Conservation (phyloP, 2,888 invertebrate genomes). For the Xanthia togata region DNA sequence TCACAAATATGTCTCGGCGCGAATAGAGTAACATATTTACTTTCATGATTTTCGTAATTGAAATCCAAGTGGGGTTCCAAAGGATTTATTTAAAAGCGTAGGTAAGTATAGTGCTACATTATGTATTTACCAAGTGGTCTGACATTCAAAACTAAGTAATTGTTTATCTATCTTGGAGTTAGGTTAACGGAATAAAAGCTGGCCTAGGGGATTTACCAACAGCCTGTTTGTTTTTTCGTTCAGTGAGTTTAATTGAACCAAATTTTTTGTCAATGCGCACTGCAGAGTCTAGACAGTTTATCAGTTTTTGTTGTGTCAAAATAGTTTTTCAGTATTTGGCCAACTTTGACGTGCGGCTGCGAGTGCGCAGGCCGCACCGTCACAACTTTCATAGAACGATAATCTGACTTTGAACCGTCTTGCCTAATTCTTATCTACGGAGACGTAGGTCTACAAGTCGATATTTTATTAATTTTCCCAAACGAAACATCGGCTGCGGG, state of each 20-base stretch:
- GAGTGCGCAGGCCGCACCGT: no score
- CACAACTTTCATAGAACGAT: background rate
- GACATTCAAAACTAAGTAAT: conserved; percentile 18
- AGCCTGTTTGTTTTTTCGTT: background rate
- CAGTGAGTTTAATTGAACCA: no score
- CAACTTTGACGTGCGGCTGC: background rate
- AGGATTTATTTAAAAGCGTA: conserved; percentile 24
- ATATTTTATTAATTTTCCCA: background rate
- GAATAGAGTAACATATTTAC: conserved; percentile 29
- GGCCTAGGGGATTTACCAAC: no score
- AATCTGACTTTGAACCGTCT: background rate
- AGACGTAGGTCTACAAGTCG: background rate
- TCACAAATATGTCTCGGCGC: conserved; percentile 37
- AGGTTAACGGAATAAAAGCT: background rate
- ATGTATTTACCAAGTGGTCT: conserved; percentile 21
- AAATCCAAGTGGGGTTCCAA: conserved; percentile 36
- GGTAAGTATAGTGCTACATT: background rate
- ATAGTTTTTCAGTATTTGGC: background rate
- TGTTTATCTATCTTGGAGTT: background rate
- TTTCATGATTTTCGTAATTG: conserved; percentile 41
- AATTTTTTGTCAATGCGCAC: background rate
- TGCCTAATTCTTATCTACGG: background rate
- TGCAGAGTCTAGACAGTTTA: background rate
- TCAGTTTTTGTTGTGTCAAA: background rate
- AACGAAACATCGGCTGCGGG: background rate